Evolutionary conservation across 1,140 invertebrate species (phyloP).

Genomic region (Drosophila novamexicana): DNA sequence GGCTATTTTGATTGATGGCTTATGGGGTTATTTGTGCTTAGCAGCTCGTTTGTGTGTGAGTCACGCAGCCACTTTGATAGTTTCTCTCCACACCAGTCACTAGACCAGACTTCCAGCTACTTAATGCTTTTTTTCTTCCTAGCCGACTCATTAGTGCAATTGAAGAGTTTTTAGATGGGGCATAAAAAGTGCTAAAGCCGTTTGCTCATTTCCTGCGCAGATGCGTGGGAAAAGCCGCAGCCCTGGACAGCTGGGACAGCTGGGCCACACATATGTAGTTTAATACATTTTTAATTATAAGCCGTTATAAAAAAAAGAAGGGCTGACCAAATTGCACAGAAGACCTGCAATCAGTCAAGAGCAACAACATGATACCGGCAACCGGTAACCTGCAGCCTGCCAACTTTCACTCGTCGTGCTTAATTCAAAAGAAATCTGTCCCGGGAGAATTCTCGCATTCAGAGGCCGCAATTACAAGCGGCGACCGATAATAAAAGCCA

Average conservation of each 20-base stretch:
- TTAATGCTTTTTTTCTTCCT: constrained; percentile 16
- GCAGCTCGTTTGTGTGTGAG: constrained; percentile 44
- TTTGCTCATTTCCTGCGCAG: constrained; percentile 45
- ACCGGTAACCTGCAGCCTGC: constrained; percentile 3
- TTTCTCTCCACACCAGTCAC: constrained; percentile 6
- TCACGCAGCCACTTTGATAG: constrained; percentile 42
- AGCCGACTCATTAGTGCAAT: constrained; percentile 46
- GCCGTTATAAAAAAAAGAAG: constrained; percentile 17
- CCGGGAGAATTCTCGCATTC: constrained; percentile 53
- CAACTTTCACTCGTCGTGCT: constrained; percentile 69
- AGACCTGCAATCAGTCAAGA: not conserved
- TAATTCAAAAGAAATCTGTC: constrained; percentile 46
- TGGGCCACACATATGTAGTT: constrained; percentile 16
- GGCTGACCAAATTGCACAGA: constrained; percentile 37
- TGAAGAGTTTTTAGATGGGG: constrained; percentile 25
- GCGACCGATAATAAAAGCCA: constrained; percentile 45
- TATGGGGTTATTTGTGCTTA: constrained; percentile 24
- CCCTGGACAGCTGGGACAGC: constrained; percentile 13
- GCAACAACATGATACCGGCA: no score
- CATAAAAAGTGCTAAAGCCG: constrained; percentile 29
- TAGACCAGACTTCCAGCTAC: constrained; percentile 6
- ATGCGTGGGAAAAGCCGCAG: constrained; percentile 64
- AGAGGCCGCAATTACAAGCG: constrained; percentile 57
- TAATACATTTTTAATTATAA: constrained; percentile 78
- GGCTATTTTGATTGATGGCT: constrained; percentile 75